phyloP scores from a whole-genome alignment of 2,888 invertebrate genomes.

The Macrosoma leucophasiata region DNA sequence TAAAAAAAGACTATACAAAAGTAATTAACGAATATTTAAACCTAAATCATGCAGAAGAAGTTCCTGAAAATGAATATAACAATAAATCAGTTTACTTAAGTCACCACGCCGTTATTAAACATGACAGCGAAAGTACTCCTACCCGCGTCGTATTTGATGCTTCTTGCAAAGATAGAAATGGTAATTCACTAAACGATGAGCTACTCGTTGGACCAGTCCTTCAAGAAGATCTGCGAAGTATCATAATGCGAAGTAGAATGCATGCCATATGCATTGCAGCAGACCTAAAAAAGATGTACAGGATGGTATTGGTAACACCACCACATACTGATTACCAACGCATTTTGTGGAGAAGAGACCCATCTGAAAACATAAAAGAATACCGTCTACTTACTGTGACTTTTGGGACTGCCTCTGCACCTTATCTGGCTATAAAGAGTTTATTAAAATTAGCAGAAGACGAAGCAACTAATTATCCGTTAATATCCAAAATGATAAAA shows the following conservation, averaged over 20 bases:
- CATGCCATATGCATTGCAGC: not conserved
- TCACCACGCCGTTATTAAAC: constrained; percentile 10
- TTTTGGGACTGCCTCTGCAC: constrained; percentile 25
- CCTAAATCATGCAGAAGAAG: constrained; percentile 7
- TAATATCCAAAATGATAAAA: constrained; percentile 14
- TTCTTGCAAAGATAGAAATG: constrained; percentile 13
- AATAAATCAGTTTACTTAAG: constrained; percentile 8
- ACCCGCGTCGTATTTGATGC: constrained; percentile 23
- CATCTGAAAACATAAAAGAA: constrained; percentile 11
- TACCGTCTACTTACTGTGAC: constrained; percentile 24
- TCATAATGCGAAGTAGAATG: constrained; percentile 5
- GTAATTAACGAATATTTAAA: constrained; percentile 9
- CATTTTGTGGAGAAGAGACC: constrained; percentile 9
- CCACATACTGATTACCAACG: constrained; percentile 10
- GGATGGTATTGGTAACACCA: constrained; percentile 7
- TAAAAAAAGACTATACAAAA: constrained; percentile 5
- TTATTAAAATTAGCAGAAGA: constrained; percentile 18
- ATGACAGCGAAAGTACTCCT: constrained; percentile 8
- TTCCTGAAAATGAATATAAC: constrained; percentile 7
- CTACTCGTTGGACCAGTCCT: constrained; percentile 21
- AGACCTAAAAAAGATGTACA: constrained; percentile 15
- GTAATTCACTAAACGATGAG: constrained; percentile 23
- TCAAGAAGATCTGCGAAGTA: constrained; percentile 4
- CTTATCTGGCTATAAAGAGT: constrained; percentile 22
- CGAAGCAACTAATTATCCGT: constrained; percentile 12